Evolutionary conservation across 2,888 invertebrate species (phyloP), one percentile per base, ranked within the genome.

Genomic region (Lasioglossum marginatum): DNA sequence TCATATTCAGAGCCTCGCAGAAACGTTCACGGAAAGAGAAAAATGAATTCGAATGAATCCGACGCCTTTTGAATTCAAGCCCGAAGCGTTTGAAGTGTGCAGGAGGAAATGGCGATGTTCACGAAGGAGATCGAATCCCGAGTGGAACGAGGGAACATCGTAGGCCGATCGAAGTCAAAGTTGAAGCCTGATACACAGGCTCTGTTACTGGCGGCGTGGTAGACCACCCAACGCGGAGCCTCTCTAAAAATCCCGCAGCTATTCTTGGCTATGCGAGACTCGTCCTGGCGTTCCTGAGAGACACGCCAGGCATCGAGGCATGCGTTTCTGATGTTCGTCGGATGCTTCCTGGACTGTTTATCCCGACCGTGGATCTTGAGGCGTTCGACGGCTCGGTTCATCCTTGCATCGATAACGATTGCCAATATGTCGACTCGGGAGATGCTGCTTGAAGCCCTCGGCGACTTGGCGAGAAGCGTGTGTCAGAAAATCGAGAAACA

Each of bases 171-270:
- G 4, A 48, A 71, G 75, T 70, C 74, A 40, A 60, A 81, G 81
- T 81, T 82, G 45, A 80, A 70, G 12, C 40, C 40, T 52, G n/a
- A 31, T 40, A 66, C 45, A 57, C 48, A 31, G 43, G 10, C 60
- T 19, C 19, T 16, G 43, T 79, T 75, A 45, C 57, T 52, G 52
- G 52, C 52, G 31, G 63, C 70, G 34, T 48, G 48, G 63, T 74
- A 68, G 84, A 78, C 84, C 84, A 84, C 84, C 84, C 84, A 82
- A 78, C 40, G 77, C 71, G 82, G 40, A 2, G 31, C 37, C 52
- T 48, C 34, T 52, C 31, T 19, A 63, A 73, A 77, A 81, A 70
- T 37, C 27, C 8, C 16, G 34, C 23, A 52, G 48, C 48, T 77
- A 77, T 68, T 68, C 77, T 68, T 68, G 66, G 66, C 68, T 37